These are phyloP conservation scores for Drosophila helvetica DNA, from an alignment of 2,888 invertebrate genomes.

Conservation along the genomic window DNA sequence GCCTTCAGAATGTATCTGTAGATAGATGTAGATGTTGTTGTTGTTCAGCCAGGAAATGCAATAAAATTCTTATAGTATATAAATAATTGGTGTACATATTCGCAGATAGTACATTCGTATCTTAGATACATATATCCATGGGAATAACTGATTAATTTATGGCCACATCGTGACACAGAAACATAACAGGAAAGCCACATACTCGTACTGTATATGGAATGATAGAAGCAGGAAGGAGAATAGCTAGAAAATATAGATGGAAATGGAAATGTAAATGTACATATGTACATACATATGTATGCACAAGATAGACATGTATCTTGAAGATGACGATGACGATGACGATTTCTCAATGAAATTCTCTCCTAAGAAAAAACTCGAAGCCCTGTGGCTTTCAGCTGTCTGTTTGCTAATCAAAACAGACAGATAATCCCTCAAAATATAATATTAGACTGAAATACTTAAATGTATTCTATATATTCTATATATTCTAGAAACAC, in stretches of 20 bases:
- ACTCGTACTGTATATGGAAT: background rate
- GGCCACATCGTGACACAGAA: slow-evolving; percentile 55
- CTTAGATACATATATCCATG: slow-evolving; percentile 40
- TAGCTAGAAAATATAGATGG: background rate
- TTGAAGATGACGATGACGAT: background rate
- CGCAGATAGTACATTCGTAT: background rate
- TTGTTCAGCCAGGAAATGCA: slow-evolving; percentile 60
- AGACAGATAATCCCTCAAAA: slow-evolving; percentile 40
- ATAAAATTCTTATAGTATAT: slow-evolving; percentile 23
- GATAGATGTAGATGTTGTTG: background rate
- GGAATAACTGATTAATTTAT: slow-evolving; percentile 56
- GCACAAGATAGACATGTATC: background rate
- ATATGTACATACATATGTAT: too few species aligned
- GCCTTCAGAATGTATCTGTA: slow-evolving; percentile 47
- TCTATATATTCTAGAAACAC: slow-evolving; percentile 27
- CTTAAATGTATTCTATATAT: slow-evolving; percentile 7
- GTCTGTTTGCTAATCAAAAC: slow-evolving; percentile 41
- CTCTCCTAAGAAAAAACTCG: background rate
- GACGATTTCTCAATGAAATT: background rate
- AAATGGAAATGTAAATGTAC: background rate
- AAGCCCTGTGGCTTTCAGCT: slow-evolving; percentile 11
- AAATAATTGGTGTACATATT: slow-evolving; percentile 38
- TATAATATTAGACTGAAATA: slow-evolving; percentile 1
- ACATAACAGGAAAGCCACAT: slow-evolving; percentile 13
- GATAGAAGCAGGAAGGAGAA: slow-evolving; percentile 30